phyloP scores from a whole-genome alignment of 2,888 invertebrate genomes.

The Spodoptera exigua region DNA sequence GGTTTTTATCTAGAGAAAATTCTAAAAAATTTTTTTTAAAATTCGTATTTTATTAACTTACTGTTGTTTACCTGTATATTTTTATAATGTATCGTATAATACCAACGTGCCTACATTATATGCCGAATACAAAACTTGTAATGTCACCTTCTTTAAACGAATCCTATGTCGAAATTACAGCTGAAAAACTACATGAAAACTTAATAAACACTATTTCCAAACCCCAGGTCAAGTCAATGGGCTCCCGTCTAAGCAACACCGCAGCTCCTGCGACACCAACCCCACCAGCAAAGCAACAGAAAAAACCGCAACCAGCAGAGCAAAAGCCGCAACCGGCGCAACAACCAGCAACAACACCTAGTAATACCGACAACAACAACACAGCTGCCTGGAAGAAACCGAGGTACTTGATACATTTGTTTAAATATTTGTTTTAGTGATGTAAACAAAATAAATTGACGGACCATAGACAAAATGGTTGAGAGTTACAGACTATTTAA shows the following conservation, averaged over 20 bases:
- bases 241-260: slow-evolving; percentile 86
- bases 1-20: no score
- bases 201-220: not conserved
- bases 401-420: slow-evolving; percentile 67
- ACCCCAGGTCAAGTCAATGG: slow-evolving; percentile 90
- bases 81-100: no score
- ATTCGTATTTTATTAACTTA: no score
- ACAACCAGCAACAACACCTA: slow-evolving; percentile 51
- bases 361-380: slow-evolving; percentile 77
- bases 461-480: no score
- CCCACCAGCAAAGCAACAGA: slow-evolving; percentile 48
- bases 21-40: no score
- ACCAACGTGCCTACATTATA: no score
- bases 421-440: not conserved
- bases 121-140: no score
- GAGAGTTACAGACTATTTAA: no score
- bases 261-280: slow-evolving; percentile 87
- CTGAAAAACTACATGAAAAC: no score
- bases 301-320: slow-evolving; percentile 62
- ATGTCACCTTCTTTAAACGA: no score
- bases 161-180: no score
- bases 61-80: no score
- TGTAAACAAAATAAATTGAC: slow-evolving; percentile 6
- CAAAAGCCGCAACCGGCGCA: slow-evolving; percentile 41
- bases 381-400: slow-evolving; percentile 83